Conservation (phyloP, 2,113 vertebrate genomes). For the Sylvietta virens region DNA sequence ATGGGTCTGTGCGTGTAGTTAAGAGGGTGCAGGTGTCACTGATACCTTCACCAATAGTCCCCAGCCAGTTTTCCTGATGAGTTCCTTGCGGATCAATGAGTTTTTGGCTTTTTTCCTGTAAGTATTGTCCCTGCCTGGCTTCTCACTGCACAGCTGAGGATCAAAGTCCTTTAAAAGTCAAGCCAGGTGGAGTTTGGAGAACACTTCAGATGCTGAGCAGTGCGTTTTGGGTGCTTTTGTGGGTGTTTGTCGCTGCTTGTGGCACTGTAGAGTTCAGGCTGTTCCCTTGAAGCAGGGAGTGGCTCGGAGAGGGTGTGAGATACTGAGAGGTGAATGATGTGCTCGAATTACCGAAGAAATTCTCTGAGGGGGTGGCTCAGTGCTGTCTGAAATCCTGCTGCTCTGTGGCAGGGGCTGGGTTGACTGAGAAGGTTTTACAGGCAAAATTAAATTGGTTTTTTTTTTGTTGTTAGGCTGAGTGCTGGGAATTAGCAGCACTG, state of each 20-base stretch:
- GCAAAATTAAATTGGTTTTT: neutral
- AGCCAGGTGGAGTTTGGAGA: neutral
- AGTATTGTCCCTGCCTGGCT: fast-evolving
- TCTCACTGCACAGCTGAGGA: neutral
- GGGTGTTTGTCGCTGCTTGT: neutral
- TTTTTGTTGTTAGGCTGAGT: neutral
- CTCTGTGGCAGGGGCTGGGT: neutral
- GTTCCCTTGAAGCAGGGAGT: neutral
- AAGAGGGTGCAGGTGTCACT: neutral
- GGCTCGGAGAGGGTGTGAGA: neutral
- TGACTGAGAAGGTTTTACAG: too few relatives aligned
- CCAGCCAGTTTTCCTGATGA: neutral
- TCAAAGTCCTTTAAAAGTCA: neutral
- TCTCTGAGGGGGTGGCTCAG: fast-evolving
- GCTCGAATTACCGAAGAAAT: neutral
- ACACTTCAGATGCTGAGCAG: fast-evolving
- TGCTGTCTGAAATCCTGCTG: neutral
- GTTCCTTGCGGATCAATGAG: neutral
- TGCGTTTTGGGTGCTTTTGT: fast-evolving
- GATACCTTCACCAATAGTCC: neutral
- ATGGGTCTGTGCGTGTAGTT: fast-evolving
- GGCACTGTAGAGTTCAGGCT: fast-evolving
- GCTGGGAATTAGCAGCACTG: neutral
- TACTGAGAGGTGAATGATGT: fast-evolving
- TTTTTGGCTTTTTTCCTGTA: neutral